Base-by-base conservation (phyloP, 2,888 invertebrate species). In the Ophion obscuratus region DNA sequence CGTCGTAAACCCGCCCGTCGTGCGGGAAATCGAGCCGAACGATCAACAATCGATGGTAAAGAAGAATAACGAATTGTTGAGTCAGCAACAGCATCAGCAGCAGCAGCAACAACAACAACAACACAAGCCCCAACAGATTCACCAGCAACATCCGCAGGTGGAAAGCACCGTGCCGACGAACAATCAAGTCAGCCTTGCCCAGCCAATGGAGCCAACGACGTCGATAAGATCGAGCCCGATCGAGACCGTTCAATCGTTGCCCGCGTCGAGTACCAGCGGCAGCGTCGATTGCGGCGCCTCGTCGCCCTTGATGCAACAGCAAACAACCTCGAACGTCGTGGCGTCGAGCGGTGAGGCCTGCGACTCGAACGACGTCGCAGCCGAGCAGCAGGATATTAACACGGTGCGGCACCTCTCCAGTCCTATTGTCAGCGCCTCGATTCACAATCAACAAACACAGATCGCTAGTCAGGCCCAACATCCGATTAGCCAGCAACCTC, bases 261-360 rank as follows among this genome's bases (percentile, higher is more conserved):
- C 94, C 57, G 92, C 92, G 17, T 92, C 94, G 24, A 94, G 94
- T 86, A 93, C 94, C 59, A 93, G 92, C 76, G 94, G 92, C 53
- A 93, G 90, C 75, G 85, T 91, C 59, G 93, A 94, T 14, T 91
- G 91, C 81, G 88, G 87, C 62, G 86, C 77, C 44, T 83, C 83
- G 36, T 90, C 91, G 7, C 89, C 91, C n/a, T 84, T 91, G 74
- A 77, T 91, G 64, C 90, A 91, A 17, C 88, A 84, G 27, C 86
- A 87, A 20, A 86, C 86, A 70, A 80, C 88, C n/a, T 86, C 87
- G 14, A 90, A 89, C 64, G 47, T 47, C 47, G 92, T 89, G 79
- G 88, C 92, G 81, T 89, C 92, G 10, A 90, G 88, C 67, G 88
- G 90, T 6, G 93, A 93, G 5, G 74, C 17, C 9, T 86, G 86